A percentile compares a stretch with the other conserved stretches of the same genome.
Evolutionary conservation across 2,888 invertebrate genomes (phyloP).

Genomic region (Tipula confusa): DNA sequence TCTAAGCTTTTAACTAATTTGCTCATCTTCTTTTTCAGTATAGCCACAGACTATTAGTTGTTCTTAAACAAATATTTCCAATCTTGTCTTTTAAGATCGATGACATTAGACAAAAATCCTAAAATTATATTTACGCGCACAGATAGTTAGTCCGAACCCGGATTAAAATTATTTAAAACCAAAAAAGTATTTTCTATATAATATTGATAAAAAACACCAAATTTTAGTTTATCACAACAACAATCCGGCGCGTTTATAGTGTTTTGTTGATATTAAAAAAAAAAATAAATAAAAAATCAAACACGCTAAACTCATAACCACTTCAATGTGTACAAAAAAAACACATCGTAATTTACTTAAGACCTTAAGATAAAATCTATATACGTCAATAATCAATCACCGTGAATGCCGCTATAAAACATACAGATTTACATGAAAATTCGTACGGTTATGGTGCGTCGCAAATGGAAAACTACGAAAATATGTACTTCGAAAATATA

Average conservation of each 20-base stretch:
- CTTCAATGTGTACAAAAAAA: not conserved
- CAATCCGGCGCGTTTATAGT: not conserved
- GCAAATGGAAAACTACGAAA: too few relatives aligned
- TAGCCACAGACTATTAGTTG: too few relatives aligned
- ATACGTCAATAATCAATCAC: slow-evolving; percentile 8
- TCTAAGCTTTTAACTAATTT: too few relatives aligned
- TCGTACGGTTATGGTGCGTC: not conserved
- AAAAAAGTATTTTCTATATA: not conserved
- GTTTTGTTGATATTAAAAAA: not conserved
- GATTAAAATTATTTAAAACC: not conserved
- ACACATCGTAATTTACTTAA: not conserved
- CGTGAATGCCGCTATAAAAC: not conserved
- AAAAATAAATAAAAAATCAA: too few relatives aligned
- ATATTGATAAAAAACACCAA: not conserved
- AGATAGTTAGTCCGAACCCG: not conserved
- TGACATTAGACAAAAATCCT: slow-evolving; percentile 1
- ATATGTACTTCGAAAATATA: too few relatives aligned
- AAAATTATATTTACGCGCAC: slow-evolving; percentile 1
- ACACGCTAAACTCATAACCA: not conserved
- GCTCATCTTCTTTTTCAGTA: too few relatives aligned
- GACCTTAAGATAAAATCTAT: not conserved
- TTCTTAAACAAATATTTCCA: too few relatives aligned
- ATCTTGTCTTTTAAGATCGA: not conserved
- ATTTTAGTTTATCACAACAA: not conserved
- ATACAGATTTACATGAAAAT: not conserved